Evolutionary conservation across 2,113 vertebrate species (phyloP).

Genomic region (Rynchops niger): DNA sequence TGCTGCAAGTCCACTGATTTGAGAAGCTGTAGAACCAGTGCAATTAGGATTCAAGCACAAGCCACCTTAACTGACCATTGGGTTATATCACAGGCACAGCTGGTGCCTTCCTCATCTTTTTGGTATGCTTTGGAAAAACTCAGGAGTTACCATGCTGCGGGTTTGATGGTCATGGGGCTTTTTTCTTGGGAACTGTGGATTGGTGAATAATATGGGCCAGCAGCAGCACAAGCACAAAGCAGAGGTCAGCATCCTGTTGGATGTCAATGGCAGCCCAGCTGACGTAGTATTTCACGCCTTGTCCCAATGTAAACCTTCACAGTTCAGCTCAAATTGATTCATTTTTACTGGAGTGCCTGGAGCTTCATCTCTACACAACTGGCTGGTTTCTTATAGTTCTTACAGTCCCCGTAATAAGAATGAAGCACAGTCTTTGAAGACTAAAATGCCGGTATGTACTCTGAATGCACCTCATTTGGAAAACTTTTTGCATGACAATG

Average conservation of each 20-base stretch:
- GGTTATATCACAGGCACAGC: not conserved
- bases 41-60: not conserved
- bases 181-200: not conserved
- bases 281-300: not conserved
- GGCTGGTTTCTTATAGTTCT: not conserved
- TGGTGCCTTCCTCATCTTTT: not conserved
- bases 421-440: not conserved
- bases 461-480: not conserved
- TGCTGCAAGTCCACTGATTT: not conserved
- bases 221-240: not conserved
- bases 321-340: not conserved
- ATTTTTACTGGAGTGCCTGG: not conserved
- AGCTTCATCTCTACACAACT: not conserved
- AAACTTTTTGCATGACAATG: not conserved
- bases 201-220: not conserved
- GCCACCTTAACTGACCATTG: not conserved
- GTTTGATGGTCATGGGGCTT: not conserved
- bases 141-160: not conserved
- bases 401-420: not conserved
- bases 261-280: not conserved
- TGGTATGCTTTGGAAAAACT: not conserved
- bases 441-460: not conserved
- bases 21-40: not conserved
- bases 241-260: not conserved
- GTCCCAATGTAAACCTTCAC: not conserved